phyloP scores from a whole-genome alignment of 2,888 invertebrate species.

The Cephus nigrinus region DNA sequence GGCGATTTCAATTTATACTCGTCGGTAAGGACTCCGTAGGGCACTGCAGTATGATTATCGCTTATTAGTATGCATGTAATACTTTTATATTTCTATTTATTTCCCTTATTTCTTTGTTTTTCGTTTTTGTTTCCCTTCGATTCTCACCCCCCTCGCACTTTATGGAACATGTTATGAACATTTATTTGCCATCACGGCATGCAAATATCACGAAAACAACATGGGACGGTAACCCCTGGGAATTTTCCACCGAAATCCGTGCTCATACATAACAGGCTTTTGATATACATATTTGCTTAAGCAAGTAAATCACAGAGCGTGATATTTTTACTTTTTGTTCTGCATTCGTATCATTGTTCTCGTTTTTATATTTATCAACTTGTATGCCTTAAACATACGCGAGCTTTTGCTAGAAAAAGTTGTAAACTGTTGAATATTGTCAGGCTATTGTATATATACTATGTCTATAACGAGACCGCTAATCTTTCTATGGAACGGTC shows the following conservation, averaged over 20 bases:
- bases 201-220: neutral
- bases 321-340: neutral
- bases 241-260: neutral
- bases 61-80: neutral
- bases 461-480: neutral
- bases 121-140: neutral
- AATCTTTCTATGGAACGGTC: neutral
- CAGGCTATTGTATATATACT: neutral
- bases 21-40: conserved; percentile 15
- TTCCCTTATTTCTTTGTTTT: neutral
- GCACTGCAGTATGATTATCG: neutral
- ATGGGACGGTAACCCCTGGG: neutral
- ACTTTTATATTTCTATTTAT: neutral
- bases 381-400: neutral
- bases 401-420: neutral
- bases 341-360: neutral
- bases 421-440: neutral
- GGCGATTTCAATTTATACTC: conserved; percentile 17
- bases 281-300: neutral
- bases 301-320: neutral
- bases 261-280: neutral
- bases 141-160: neutral
- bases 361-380: no score
- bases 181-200: neutral
- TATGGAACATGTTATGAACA: neutral